Evolutionary conservation across 2,888 invertebrate genomes (phyloP), one percentile per base, ranked within the genome.

Genomic region (Synergus gifuensis): DNA sequence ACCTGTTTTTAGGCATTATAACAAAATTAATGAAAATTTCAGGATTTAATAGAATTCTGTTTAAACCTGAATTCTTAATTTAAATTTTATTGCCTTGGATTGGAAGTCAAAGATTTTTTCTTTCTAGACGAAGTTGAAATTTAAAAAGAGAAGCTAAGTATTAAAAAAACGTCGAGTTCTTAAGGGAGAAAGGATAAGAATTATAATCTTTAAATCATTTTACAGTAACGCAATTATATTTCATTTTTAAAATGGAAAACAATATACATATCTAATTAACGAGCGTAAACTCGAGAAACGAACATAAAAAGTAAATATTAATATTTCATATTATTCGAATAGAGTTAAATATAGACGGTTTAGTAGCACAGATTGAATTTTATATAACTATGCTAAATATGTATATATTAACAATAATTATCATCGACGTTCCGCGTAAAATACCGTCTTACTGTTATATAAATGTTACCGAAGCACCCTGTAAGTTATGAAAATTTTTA

Each of bases 201-300:
- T 36, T 5, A 4, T 0, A 36, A 36, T 36, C 0, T 36, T 36
- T 36, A n/a, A 18, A 0, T 9, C 9, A 54, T 18, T 82, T 83
- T 84, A 83, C 82, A 82, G 82, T 85, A 85, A 85, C 85, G 83
- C 83, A 85, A 85, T 83, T 85, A 85, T 85, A 85, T 85, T 85
- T 85, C 82, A 81, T 81, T 82, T 83, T 44, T 18, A 11, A 18
- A 85, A 83, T 84, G 67, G 28, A 85, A 85, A 85, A 85, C 84
- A 85, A 85, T 78, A 73, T 83, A 84, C 79, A 82, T 81, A 84
- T 83, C 79, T 82, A 85, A 79, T 79, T 81, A 83, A 73, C 73
- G 73, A 73, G 73, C 49, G 28, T 73, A 73, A 73, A 73, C 73
- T 73, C 36, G 36, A 73, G 5, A 49, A 49, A 73, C 36, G 49